Base-by-base conservation (phyloP, 1,140 invertebrate species). In the Cardiocondyla obscurior region DNA sequence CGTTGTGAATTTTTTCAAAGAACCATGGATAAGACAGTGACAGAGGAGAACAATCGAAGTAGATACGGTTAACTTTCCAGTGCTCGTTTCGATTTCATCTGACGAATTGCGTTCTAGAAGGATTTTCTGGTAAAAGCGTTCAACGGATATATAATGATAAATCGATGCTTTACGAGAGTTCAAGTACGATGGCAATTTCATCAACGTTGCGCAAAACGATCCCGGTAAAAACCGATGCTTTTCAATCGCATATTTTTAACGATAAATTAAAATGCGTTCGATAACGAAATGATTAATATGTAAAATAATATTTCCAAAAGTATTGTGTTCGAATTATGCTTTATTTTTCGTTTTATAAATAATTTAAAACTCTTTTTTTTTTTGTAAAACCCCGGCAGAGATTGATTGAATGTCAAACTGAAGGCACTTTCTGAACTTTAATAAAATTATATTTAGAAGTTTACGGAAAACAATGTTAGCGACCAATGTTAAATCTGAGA, bases 51-150 rank as follows among this genome's bases (percentile, higher is more conserved):
- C 33, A 28, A n/a, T 39, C 39, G 36, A 16, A 58, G 14, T 39
- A 39, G 16, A 28, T 39, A 58, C 10, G 57, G 28, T 72, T 57
- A 57, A 28, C 10, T 73, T 58, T 53, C 8, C 36, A 30, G 22
- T 36, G 22, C 22, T 44, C 33, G 16, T 58, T 58, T 58, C 49
- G 12, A 58, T 73, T 73, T 58, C 8, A 39, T 57, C 12, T 12
- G 46, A 53, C 30, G 33, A 58, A 58, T 42, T 73, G 53, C 33
- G 1, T 58, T 58, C 53, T 58, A 72, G 69, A 72, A 51, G 14
- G 19, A 72, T 51, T 57, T 72, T 55, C 14, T 25, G 2, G 2
- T 58, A 73, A 19, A 73, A 58, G 22, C 14, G 19, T 33, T 36
- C 49, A 25, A 72, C 14, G 25, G 8, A 55, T 39, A 72, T 39